Evolutionary conservation across 2,113 vertebrate genomes (phyloP).

Genomic region (Chloropsis cyanopogon): DNA sequence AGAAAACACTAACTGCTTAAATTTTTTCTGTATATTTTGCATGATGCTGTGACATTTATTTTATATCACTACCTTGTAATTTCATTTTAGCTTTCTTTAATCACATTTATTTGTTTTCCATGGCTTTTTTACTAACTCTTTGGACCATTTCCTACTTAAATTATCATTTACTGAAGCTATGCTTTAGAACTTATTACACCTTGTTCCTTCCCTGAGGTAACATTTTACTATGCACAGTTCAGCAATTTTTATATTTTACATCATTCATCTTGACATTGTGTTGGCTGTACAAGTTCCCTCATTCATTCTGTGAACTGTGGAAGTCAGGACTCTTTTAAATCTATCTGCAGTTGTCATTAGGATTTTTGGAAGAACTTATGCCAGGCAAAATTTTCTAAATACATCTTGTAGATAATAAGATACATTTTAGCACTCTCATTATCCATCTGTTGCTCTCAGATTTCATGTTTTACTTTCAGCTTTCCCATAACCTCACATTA

Average conservation of each 20-base stretch:
- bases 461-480: background rate
- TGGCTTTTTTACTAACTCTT: background rate
- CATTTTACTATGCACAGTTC: background rate
- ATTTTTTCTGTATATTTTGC: background rate
- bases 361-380: background rate
- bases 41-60: background rate
- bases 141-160: constrained; percentile 10
- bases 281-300: background rate
- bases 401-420: background rate
- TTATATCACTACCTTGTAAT: background rate
- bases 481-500: background rate
- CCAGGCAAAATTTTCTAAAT: background rate
- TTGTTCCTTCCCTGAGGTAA: background rate
- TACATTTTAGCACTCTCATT: background rate
- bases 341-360: background rate
- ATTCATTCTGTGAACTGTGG: background rate
- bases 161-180: background rate
- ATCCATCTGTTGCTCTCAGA: background rate
- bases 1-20: background rate
- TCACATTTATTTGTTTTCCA: background rate
- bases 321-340: background rate
- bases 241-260: constrained; percentile 27
- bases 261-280: constrained; percentile 13
- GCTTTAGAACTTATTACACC: background rate
- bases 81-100: constrained; percentile 16